Evolutionary conservation across 1,140 invertebrate species (phyloP).

Genomic region (Metaphire vulgaris): DNA sequence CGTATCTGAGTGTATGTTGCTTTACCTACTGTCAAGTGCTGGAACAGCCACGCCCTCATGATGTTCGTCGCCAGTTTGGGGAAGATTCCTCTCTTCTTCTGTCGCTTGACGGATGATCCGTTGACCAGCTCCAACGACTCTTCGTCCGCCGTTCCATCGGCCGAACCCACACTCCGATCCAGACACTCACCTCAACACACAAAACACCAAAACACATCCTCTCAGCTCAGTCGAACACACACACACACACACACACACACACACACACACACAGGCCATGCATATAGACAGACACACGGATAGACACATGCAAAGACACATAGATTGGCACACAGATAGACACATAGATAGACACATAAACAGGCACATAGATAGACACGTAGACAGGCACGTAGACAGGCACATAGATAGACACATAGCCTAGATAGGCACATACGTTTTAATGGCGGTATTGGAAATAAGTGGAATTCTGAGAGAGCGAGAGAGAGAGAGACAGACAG

Average conservation of each 20-base stretch:
- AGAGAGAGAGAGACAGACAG: too few relatives aligned
- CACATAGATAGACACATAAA: not conserved
- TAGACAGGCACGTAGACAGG: not conserved
- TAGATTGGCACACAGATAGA: not conserved
- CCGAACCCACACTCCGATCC: constrained; percentile 8
- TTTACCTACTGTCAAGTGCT: constrained; percentile 96
- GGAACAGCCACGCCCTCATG: constrained; percentile 98
- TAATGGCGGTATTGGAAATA: too few relatives aligned
- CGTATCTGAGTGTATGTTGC: too few relatives aligned
- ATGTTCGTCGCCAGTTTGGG: constrained; percentile 99
- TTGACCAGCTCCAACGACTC: constrained; percentile 37
- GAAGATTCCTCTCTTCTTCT: constrained; percentile 98
- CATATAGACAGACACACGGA: too few relatives aligned
- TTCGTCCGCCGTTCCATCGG: constrained; percentile 16
- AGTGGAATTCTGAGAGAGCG: too few relatives aligned
- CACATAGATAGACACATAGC: not conserved
- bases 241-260: too few relatives aligned
- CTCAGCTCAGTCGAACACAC: too few relatives aligned
- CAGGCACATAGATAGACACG: not conserved
- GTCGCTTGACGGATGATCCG: constrained; percentile 40
- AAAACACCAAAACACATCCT: too few relatives aligned
- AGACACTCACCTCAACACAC: not conserved
- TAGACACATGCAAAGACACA: not conserved
- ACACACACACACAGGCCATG: too few relatives aligned
- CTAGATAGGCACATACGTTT: too few relatives aligned